Percentiles rank a stretch among this genome's conserved stretches.
Evolutionary conservation across 2,888 invertebrate species (phyloP).

Genomic region (Xestoiulus laeticollis): DNA sequence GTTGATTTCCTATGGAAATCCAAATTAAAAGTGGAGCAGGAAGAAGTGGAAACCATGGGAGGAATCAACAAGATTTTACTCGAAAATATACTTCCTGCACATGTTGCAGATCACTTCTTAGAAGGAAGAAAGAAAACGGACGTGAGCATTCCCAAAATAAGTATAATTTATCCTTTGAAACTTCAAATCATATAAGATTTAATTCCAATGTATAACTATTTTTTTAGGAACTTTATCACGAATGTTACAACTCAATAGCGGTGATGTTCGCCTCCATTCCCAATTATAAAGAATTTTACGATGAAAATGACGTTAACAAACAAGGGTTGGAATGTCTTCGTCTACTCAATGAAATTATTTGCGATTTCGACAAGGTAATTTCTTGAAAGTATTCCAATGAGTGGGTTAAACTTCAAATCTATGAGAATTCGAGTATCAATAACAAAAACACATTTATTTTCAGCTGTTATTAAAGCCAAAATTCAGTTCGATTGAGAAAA

Average conservation of each 20-base stretch:
- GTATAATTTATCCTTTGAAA: slow-evolving; percentile 54
- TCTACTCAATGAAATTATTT: slow-evolving; percentile 95
- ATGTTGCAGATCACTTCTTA: slow-evolving; percentile 94
- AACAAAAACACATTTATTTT: slow-evolving; percentile 59
- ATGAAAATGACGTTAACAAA: slow-evolving; percentile 95
- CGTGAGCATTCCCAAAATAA: too few species aligned
- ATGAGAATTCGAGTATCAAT: not conserved
- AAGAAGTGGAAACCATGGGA: slow-evolving; percentile 94
- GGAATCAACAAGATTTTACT: slow-evolving; percentile 95
- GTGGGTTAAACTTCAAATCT: not conserved
- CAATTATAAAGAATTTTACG: slow-evolving; percentile 96
- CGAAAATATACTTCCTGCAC: slow-evolving; percentile 95
- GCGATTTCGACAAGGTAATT: slow-evolving; percentile 93
- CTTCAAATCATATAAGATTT: slow-evolving; percentile 42
- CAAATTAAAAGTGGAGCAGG: slow-evolving; percentile 87
- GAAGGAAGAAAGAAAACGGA: slow-evolving; percentile 74
- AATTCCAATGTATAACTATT: not conserved
- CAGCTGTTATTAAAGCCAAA: slow-evolving; percentile 91
- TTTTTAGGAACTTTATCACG: slow-evolving; percentile 89
- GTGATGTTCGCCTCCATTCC: slow-evolving; percentile 99
- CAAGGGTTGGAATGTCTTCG: slow-evolving; percentile 94
- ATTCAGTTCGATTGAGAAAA: slow-evolving; percentile 96
- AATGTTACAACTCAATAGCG: slow-evolving; percentile 89
- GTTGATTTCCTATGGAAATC: slow-evolving; percentile 95
- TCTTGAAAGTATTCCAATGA: not conserved